Percentiles rank a stretch among this genome's conserved stretches.
These are phyloP conservation scores for Dinoponera quadriceps DNA, from an alignment of 1,140 invertebrate species.

Conservation along the genomic window DNA sequence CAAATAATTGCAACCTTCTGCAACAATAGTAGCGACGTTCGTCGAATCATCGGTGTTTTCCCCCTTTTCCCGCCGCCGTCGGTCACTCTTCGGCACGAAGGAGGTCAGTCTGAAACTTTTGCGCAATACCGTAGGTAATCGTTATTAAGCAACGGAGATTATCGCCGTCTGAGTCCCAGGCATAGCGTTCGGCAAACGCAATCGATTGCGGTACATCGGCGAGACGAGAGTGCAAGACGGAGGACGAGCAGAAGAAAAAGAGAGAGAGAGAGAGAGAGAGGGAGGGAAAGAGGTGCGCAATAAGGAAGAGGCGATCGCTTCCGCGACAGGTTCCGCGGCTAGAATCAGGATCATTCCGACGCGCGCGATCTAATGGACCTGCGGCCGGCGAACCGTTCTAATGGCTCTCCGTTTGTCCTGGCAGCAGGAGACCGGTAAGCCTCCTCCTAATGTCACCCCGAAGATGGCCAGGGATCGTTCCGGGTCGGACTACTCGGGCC, in stretches of 20 bases:
- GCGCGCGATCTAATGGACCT: not conserved
- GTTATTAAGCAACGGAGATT: slow-evolving; percentile 46
- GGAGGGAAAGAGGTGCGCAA: slow-evolving; percentile 17
- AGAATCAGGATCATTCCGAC: slow-evolving; percentile 12
- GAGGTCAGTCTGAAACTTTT: slow-evolving; percentile 46
- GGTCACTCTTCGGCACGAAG: slow-evolving; percentile 4
- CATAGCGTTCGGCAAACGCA: slow-evolving; percentile 13
- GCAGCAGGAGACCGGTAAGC: slow-evolving; percentile 71
- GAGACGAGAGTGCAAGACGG: too few species aligned
- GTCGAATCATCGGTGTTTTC: slow-evolving; percentile 42
- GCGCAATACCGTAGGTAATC: slow-evolving; percentile 45
- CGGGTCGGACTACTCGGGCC: slow-evolving; percentile 81
- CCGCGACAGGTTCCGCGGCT: not conserved
- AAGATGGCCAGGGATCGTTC: slow-evolving; percentile 81
- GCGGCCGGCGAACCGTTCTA: slow-evolving; percentile 20
- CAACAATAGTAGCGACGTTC: slow-evolving; percentile 35
- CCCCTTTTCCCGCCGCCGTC: not conserved
- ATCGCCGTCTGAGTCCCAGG: slow-evolving; percentile 16
- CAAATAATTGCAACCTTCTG: slow-evolving; percentile 30
- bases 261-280: slow-evolving; percentile 30
- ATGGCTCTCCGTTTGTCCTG: slow-evolving; percentile 1
- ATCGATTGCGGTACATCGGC: not conserved
- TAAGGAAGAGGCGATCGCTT: slow-evolving; percentile 37
- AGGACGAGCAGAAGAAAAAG: not conserved
- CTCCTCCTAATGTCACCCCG: slow-evolving; percentile 75